A percentile compares a stretch with the other conserved stretches of the same genome.
These are phyloP conservation scores for Oreochromis spilurus DNA, from an alignment of 2,113 vertebrate genomes.

Conservation along the genomic window DNA sequence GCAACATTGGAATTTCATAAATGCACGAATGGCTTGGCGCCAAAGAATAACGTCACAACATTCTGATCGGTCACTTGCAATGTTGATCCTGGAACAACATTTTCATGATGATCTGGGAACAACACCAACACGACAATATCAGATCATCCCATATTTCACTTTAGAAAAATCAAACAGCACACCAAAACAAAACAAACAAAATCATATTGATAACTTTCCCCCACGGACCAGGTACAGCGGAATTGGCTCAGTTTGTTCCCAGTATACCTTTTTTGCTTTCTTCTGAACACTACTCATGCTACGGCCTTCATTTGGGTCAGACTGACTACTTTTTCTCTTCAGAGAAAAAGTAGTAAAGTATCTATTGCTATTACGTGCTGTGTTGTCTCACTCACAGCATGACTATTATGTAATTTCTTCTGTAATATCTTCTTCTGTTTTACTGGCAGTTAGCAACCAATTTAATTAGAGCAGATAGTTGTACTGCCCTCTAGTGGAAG, in stretches of 20 bases:
- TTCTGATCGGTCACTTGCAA: no score
- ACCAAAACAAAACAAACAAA: background rate
- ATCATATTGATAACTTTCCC: background rate
- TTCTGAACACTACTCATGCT: background rate
- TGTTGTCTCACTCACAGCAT: background rate
- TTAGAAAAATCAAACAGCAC: background rate
- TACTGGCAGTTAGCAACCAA: background rate
- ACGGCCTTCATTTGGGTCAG: background rate
- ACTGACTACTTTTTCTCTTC: background rate
- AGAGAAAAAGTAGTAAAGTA: no score
- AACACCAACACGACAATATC: no score
- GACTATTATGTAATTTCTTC: background rate
- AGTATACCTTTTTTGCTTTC: background rate
- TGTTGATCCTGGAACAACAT: no score
- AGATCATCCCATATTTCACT: background rate
- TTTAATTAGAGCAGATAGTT: background rate
- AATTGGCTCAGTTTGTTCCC: background rate
- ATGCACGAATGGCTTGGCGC: no score
- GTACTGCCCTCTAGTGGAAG: background rate
- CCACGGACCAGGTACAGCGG: background rate
- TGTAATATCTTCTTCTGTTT: background rate
- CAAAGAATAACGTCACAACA: no score
- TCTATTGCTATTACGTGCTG: background rate
- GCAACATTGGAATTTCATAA: no score
- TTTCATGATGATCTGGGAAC: no score